Evolutionary conservation across 2,888 invertebrate species (phyloP).

Genomic region (Eupithecia pulchellata): DNA sequence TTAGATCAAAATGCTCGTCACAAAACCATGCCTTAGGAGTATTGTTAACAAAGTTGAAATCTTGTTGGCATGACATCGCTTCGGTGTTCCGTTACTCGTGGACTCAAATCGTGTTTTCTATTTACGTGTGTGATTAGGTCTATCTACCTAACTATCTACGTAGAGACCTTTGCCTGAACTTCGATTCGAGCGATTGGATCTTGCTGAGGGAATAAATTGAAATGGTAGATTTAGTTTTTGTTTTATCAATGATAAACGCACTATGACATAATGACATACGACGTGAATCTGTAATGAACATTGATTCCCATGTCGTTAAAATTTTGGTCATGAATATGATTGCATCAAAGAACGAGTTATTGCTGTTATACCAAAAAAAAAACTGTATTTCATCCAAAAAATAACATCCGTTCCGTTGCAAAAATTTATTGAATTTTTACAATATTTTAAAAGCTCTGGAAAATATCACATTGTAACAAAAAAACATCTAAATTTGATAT

Average conservation of each 20-base stretch:
- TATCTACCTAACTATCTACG: constrained; percentile 59
- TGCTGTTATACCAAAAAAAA: background rate
- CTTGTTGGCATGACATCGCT: constrained; percentile 81
- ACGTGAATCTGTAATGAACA: background rate
- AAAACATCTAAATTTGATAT: background rate
- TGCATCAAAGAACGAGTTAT: background rate
- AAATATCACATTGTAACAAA: background rate
- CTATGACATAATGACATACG: no score
- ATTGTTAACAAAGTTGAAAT: constrained; percentile 36
- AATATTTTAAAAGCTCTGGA: background rate
- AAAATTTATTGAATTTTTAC: background rate
- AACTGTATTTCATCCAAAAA: background rate
- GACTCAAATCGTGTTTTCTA: constrained; percentile 44
- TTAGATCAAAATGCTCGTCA: constrained; percentile 72
- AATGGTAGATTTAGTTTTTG: constrained; percentile 31
- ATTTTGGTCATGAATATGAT: constrained; percentile 4
- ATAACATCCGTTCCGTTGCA: background rate
- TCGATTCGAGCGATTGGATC: constrained; percentile 65
- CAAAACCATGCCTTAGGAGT: constrained; percentile 77
- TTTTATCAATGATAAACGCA: background rate
- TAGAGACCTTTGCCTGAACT: constrained; percentile 67
- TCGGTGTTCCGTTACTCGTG: constrained; percentile 43
- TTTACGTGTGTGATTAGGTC: constrained; percentile 51
- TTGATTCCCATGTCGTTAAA: background rate
- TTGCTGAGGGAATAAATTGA: constrained; percentile 62